A percentile compares a stretch with the other conserved stretches of the same genome.
phyloP scores from a whole-genome alignment of 2,113 vertebrate genomes.

The Carollia perspicillata region DNA sequence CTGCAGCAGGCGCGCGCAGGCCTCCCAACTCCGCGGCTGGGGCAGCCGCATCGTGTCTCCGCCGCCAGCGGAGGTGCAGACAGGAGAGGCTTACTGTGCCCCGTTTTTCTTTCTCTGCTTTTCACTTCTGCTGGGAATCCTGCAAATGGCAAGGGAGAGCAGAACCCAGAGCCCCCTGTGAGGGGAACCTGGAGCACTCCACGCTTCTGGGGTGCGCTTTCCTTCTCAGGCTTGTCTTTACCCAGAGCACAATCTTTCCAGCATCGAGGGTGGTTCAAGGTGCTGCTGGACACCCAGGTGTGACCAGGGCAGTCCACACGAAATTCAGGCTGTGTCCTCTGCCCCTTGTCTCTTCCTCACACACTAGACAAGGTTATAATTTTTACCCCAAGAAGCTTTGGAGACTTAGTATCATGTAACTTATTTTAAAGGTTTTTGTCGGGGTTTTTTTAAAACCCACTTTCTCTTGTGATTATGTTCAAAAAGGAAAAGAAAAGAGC shows the following conservation, averaged over 20 bases:
- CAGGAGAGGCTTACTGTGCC: background rate
- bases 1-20: background rate
- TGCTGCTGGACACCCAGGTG: accelerated
- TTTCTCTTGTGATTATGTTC: background rate
- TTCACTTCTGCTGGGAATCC: background rate
- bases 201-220: background rate
- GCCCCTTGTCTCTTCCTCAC: background rate
- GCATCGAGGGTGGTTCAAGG: accelerated
- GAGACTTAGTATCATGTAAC: background rate
- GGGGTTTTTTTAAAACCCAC: background rate
- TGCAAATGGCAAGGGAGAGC: too few relatives aligned
- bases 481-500: background rate
- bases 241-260: accelerated
- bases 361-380: background rate
- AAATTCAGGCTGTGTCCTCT: accelerated
- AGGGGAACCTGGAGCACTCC: background rate
- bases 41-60: background rate
- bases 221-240: accelerated
- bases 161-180: accelerated
- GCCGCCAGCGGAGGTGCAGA: background rate
- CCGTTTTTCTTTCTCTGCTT: background rate
- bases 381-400: constrained; percentile 27
- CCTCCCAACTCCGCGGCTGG: background rate
- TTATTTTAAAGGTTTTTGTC: background rate
- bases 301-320: accelerated